Evolutionary conservation across 1,140 invertebrate genomes (phyloP).

Genomic region (Drosophila suzukii): DNA sequence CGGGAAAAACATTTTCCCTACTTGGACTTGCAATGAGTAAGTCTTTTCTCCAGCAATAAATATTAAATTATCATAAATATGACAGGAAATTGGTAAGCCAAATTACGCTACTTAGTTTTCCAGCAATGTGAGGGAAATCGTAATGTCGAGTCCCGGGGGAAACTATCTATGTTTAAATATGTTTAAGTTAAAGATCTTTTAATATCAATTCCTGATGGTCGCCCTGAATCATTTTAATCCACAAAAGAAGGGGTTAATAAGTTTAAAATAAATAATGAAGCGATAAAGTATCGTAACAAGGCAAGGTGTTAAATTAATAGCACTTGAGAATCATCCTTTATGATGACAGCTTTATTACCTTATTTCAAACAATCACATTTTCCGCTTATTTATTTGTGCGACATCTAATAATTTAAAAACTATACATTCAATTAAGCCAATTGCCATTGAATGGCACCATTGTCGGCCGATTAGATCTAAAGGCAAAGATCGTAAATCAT

Average conservation of each 20-base stretch:
- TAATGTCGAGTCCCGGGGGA: background rate
- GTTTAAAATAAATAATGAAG: background rate
- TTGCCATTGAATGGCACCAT: constrained; percentile 46
- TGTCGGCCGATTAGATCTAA: constrained; percentile 61
- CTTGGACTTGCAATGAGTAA: constrained; percentile 14
- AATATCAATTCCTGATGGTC: background rate
- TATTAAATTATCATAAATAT: constrained; percentile 16
- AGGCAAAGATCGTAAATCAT: constrained; percentile 68
- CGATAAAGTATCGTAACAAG: background rate
- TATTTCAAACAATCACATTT: constrained; percentile 13
- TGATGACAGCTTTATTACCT: constrained; percentile 25
- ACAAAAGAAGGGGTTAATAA: background rate
- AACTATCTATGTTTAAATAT: background rate
- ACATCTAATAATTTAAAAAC: constrained; percentile 31
- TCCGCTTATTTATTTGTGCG: constrained; percentile 26
- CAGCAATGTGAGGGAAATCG: background rate
- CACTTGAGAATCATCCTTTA: constrained; percentile 18
- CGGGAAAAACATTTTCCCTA: constrained; percentile 27
- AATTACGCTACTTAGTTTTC: constrained; percentile 3
- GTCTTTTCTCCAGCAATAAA: constrained; percentile 11
- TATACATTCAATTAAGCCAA: constrained; percentile 61
- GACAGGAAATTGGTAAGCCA: background rate
- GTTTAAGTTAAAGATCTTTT: background rate
- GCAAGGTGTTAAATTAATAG: constrained; percentile 10
- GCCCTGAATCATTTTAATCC: no score